These are phyloP conservation scores for Platyscapa corneri DNA, from an alignment of 1,140 invertebrate species.

Conservation along the genomic window DNA sequence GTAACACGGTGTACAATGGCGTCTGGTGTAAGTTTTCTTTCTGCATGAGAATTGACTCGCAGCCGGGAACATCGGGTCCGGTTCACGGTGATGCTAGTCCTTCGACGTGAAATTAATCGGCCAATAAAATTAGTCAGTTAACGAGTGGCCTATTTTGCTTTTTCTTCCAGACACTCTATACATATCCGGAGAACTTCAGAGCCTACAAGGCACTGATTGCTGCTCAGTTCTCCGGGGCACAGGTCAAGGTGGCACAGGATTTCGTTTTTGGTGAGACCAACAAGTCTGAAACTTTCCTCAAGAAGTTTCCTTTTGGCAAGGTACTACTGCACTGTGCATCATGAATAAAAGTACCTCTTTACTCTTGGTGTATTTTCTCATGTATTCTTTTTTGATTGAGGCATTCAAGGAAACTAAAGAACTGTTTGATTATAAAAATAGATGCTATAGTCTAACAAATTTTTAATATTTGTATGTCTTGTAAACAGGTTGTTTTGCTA, in stretches of 20 bases:
- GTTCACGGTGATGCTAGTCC: not conserved
- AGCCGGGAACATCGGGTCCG: conserved; percentile 69
- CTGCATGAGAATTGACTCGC: conserved; percentile 58
- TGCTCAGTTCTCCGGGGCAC: conserved; percentile 92
- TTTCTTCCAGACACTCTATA: conserved; percentile 92
- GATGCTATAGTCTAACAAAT: not conserved
- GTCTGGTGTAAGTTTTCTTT: conserved; percentile 75
- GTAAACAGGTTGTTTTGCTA: not conserved
- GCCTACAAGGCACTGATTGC: conserved; percentile 95
- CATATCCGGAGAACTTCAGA: conserved; percentile 96
- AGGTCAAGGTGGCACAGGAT: conserved; percentile 87
- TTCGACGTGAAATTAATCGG: not conserved
- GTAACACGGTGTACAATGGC: conserved; percentile 73
- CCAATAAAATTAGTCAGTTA: not conserved
- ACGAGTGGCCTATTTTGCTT: conserved; percentile 30
- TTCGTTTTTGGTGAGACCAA: conserved; percentile 97
- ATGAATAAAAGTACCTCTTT: too few relatives aligned
- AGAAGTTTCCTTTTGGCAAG: conserved; percentile 97
- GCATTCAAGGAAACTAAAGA: not conserved
- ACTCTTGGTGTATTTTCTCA: not conserved
- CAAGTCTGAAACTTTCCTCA: conserved; percentile 87
- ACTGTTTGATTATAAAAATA: not conserved
- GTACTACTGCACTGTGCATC: conserved; percentile 73
- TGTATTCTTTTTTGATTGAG: too few relatives aligned
- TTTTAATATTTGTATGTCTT: not conserved